Evolutionary conservation across 2,888 invertebrate genomes (phyloP), one percentile per base, ranked within the genome.

Genomic region (Suillia variegata): DNA sequence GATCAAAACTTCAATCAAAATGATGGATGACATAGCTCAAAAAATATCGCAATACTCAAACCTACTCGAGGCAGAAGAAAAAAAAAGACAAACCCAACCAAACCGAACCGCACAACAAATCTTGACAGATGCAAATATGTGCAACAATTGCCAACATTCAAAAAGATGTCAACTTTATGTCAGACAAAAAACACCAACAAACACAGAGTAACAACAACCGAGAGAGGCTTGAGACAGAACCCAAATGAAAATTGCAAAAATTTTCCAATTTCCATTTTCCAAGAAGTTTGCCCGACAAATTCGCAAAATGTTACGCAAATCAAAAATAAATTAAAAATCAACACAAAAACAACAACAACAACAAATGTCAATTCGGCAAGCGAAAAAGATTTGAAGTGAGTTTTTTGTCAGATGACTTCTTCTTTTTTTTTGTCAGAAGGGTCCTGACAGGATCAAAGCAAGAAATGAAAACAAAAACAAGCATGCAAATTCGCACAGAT

Each of bases 281-380:
- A 26, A 26, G 26, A 26, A 26, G 5, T 10, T 26, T 10, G 26
- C 26, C 10, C 5, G 5, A 10, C 26, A 5, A 17, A 59, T 20
- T 42, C 22, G 53, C 18, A 53, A 47, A 49, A 33, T 50, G 58
- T 61, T 51, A 38, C 59, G 58, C 58, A 73, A 72, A 72, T 73
- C 68, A 72, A 70, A 73, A 71, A 70, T 71, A 74, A 76, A 75
- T 75, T 74, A 70, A 73, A 75, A 73, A 74, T 71, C 76, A 75
- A 74, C 76, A 76, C 75, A 26, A 26, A 31, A 22, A 22, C 50
- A n/a, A 22, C 24, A 18, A 34, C 68, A 71, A 61, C 70, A 21
- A 20, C 34, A 68, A 63, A 72, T 65, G 67, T 73, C 71, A 71
- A 74, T 70, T 54, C 64, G 66, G 63, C 64, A 58, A 45, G 51